Evolutionary conservation across 2,797 vertebrate genomes (phyloP).

Genomic region (Lithobates sylvaticus): DNA sequence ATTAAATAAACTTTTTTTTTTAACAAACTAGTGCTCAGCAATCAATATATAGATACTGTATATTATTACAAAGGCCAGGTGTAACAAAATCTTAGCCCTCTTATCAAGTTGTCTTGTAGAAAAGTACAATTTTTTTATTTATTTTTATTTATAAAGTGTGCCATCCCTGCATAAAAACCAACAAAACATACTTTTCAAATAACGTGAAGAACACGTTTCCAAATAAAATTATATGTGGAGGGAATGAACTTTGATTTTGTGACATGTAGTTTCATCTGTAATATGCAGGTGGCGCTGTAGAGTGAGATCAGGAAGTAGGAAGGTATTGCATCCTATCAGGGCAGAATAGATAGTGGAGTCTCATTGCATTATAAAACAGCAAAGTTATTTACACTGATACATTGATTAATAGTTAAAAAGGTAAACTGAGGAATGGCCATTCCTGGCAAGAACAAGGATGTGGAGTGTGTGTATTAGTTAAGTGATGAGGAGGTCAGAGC

Average conservation of each 20-base stretch:
- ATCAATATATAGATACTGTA: too few relatives aligned
- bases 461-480: neutral
- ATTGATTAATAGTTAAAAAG: neutral
- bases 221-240: neutral
- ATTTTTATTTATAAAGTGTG: too few relatives aligned
- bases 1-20: too few relatives aligned
- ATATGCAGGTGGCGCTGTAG: constrained; percentile 31
- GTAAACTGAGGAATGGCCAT: neutral
- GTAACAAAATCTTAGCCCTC: too few relatives aligned
- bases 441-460: neutral
- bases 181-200: neutral
- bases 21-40: too few relatives aligned
- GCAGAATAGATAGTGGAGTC: neutral
- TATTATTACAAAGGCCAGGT: too few relatives aligned
- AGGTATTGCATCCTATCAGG: neutral
- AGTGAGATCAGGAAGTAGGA: neutral
- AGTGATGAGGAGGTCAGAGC: neutral
- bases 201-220: neutral
- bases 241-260: constrained; percentile 9
- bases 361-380: constrained; percentile 8
- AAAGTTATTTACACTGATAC: neutral
- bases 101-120: too few relatives aligned
- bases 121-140: too few relatives aligned
- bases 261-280: constrained; percentile 8
- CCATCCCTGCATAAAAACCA: neutral